These are phyloP conservation scores for Drosophila ficusphila DNA, from an alignment of 1,140 invertebrate genomes.

Conservation along the genomic window DNA sequence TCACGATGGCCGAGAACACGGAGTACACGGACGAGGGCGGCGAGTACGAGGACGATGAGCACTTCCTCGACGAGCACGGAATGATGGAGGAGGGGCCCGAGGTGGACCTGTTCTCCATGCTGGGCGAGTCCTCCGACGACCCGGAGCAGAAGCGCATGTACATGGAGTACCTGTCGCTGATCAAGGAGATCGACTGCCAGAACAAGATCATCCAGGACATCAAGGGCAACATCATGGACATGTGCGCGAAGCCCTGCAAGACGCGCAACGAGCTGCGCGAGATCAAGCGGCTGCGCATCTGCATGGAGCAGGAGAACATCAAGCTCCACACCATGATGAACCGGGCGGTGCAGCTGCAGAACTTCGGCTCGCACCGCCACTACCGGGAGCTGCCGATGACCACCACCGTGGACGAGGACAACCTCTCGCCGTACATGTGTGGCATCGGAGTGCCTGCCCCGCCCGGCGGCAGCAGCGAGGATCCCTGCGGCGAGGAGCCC, in stretches of 20 bases:
- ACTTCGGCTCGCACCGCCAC: slow-evolving; percentile 69
- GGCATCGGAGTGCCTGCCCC: slow-evolving; percentile 29
- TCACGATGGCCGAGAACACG: slow-evolving; percentile 53
- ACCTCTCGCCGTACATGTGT: slow-evolving; percentile 63
- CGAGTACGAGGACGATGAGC: slow-evolving; percentile 56
- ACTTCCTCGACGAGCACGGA: slow-evolving; percentile 37
- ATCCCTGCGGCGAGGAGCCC: slow-evolving; percentile 47
- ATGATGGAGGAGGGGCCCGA: slow-evolving; percentile 58
- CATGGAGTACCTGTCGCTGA: slow-evolving; percentile 69
- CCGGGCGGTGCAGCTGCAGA: slow-evolving; percentile 70
- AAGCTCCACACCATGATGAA: slow-evolving; percentile 74
- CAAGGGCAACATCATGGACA: slow-evolving; percentile 67
- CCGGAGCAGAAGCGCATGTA: slow-evolving; percentile 77
- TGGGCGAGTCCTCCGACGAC: slow-evolving; percentile 74
- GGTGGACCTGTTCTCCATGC: slow-evolving; percentile 66
- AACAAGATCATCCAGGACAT: slow-evolving; percentile 74
- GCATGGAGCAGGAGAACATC: slow-evolving; percentile 80
- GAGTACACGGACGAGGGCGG: slow-evolving; percentile 56
- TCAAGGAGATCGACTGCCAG: slow-evolving; percentile 80
- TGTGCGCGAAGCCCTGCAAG: slow-evolving; percentile 68
- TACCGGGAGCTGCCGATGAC: slow-evolving; percentile 64
- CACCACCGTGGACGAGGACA: slow-evolving; percentile 79
- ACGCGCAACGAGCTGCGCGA: slow-evolving; percentile 66
- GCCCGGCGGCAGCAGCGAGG: slow-evolving; percentile 20
- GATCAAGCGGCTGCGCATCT: slow-evolving; percentile 68